These are phyloP conservation scores for Saccopteryx bilineata DNA, from an alignment of 2,113 vertebrate species.

Conservation along the genomic window DNA sequence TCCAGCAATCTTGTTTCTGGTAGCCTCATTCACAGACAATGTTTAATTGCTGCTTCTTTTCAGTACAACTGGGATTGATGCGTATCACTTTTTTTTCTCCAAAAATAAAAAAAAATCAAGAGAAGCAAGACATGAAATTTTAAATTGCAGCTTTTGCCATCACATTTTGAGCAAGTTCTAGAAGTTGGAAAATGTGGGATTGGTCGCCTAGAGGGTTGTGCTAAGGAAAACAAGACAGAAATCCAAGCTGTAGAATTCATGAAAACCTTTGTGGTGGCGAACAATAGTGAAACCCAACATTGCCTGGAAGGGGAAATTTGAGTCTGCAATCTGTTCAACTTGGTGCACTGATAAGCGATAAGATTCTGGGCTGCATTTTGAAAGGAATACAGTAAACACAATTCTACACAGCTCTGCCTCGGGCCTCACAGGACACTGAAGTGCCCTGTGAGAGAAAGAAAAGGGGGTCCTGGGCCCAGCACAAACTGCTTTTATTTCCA, in stretches of 20 bases:
- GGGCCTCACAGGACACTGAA: conserved; percentile 95
- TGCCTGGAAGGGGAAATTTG: conserved; percentile 95
- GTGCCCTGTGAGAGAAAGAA: conserved; percentile 91
- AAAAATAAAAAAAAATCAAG: conserved; percentile 60
- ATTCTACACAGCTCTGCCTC: conserved; percentile 92
- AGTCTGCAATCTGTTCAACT: conserved; percentile 95
- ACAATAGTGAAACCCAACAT: conserved; percentile 92
- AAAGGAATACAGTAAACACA: conserved; percentile 94
- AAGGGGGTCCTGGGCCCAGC: conserved; percentile 89
- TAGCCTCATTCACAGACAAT: conserved; percentile 59
- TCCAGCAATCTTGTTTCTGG: conserved; percentile 11
- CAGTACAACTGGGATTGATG: conserved; percentile 77
- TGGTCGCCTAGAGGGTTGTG: conserved; percentile 90
- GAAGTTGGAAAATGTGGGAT: conserved; percentile 88
- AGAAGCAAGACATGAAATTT: conserved; percentile 76
- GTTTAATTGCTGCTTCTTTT: conserved; percentile 82
- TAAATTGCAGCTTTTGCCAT: conserved; percentile 82
- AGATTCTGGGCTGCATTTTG: conserved; percentile 89
- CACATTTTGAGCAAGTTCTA: conserved; percentile 90
- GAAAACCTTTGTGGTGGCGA: conserved; percentile 90
- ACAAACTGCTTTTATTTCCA: conserved; percentile 90
- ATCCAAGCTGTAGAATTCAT: conserved; percentile 91
- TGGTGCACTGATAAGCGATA: conserved; percentile 93
- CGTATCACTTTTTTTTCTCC: conserved; percentile 56
- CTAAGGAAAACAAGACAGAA: conserved; percentile 90